These are phyloP conservation scores for Theodoxus fluviatilis DNA, from an alignment of 2,888 invertebrate genomes.

Conservation along the genomic window DNA sequence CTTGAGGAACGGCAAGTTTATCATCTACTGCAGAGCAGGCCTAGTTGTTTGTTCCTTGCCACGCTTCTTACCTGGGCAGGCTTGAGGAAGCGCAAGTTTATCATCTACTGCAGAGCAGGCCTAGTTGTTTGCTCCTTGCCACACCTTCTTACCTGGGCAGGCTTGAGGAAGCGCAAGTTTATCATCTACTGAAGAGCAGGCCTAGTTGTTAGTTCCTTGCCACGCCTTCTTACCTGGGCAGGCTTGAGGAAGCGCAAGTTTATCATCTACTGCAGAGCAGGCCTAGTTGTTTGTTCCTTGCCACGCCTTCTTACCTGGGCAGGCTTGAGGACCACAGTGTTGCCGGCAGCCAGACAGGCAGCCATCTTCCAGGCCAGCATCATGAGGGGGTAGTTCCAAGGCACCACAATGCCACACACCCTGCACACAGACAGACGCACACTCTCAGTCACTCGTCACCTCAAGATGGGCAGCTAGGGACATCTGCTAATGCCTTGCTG, in stretches of 20 bases:
- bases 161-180: not conserved
- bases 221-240: conserved; percentile 68
- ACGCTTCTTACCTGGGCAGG: not conserved
- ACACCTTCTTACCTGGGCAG: not conserved
- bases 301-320: conserved; percentile 71
- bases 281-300: not conserved
- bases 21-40: not conserved
- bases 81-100: not conserved
- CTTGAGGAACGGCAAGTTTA: not conserved
- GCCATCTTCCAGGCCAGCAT: conserved; percentile 99
- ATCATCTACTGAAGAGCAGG: not conserved
- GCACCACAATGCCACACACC: conserved; percentile 90
- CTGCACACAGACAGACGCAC: conserved; percentile 65
- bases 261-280: not conserved
- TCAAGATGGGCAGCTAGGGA: too few species aligned
- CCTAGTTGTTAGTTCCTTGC: not conserved
- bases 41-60: not conserved
- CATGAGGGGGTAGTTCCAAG: conserved; percentile 99
- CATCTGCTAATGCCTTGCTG: too few species aligned
- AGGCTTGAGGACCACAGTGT: conserved; percentile 94
- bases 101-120: not conserved
- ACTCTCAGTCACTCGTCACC: too few species aligned
- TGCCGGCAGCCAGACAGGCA: conserved; percentile 94
- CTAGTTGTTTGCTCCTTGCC: not conserved
- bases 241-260: not conserved